A percentile compares a stretch with the other conserved stretches of the same genome.
These are phyloP conservation scores for Heteromormyrus szaboi DNA, from an alignment of 2,797 vertebrate genomes.

Conservation along the genomic window DNA sequence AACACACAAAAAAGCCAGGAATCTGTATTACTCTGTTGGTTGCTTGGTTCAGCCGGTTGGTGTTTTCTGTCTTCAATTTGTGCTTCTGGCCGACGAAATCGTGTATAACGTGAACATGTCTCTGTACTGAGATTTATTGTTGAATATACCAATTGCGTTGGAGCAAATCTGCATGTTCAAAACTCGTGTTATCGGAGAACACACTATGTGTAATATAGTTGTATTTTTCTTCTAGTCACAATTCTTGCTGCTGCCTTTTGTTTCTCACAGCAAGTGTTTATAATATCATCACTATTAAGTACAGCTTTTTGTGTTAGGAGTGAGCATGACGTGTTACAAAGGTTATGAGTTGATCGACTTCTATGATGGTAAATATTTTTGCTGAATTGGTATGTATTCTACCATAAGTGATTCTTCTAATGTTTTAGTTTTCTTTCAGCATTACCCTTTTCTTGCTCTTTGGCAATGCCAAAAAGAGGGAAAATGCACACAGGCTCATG, in stretches of 20 bases:
- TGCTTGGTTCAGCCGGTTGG: background rate
- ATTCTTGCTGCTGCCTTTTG: background rate
- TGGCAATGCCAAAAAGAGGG: background rate
- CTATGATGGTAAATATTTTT: background rate
- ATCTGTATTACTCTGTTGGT: background rate
- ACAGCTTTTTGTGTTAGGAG: background rate
- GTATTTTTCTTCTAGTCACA: background rate
- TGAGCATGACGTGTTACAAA: background rate
- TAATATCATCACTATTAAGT: background rate
- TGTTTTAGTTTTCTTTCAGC: background rate
- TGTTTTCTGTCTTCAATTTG: background rate
- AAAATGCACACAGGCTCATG: background rate
- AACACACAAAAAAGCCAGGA: background rate
- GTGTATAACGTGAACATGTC: background rate
- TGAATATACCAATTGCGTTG: background rate
- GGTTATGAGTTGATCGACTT: background rate
- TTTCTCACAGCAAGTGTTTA: background rate
- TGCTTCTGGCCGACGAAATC: background rate
- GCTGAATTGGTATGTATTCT: background rate
- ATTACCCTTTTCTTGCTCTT: background rate
- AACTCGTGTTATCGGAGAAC: background rate
- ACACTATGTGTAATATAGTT: background rate
- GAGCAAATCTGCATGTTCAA: background rate
- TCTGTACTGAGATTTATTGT: background rate
- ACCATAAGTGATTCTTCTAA: background rate